Conservation (phyloP, 2,888 invertebrate species). For the Caenorhabditis sp. region DNA sequence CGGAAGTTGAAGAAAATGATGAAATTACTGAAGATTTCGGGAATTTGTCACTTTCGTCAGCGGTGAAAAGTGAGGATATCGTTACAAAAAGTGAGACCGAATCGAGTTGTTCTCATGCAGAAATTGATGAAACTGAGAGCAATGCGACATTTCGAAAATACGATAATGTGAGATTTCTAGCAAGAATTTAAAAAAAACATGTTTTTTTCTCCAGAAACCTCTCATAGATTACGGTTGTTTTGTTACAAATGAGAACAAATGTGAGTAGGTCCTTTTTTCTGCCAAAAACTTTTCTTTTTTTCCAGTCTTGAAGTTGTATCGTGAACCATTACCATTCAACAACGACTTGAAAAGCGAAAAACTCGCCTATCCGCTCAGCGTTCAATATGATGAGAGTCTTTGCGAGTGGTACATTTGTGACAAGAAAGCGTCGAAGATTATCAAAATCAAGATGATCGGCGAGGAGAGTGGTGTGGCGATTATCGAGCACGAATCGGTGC, state of each 20-base stretch:
- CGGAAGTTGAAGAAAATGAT: too few relatives aligned
- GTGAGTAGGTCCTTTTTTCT: background rate
- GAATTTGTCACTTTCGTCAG: too few relatives aligned
- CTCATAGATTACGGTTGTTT: background rate
- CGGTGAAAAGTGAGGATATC: too few relatives aligned
- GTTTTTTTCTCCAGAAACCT: too few relatives aligned
- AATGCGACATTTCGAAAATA: too few relatives aligned
- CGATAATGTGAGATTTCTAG: too few relatives aligned
- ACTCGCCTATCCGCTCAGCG: constrained; percentile 17
- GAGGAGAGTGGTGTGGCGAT: background rate
- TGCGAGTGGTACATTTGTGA: constrained; percentile 21
- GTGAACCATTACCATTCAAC: background rate
- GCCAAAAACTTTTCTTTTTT: background rate
- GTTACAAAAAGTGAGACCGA: too few relatives aligned
- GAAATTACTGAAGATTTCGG: too few relatives aligned
- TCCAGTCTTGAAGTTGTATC: background rate
- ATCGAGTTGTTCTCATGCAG: too few relatives aligned
- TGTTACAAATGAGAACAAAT: background rate
- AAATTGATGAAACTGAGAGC: too few relatives aligned
- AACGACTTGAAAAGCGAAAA: background rate
- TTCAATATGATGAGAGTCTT: constrained; percentile 11
- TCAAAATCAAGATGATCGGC: background rate
- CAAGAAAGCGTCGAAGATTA: constrained; percentile 4
- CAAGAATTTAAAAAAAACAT: too few relatives aligned
- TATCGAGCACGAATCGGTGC: background rate